These are phyloP conservation scores for Meandrina meandrites DNA, from an alignment of 92 coral and sea anemone species.

Conservation along the genomic window DNA sequence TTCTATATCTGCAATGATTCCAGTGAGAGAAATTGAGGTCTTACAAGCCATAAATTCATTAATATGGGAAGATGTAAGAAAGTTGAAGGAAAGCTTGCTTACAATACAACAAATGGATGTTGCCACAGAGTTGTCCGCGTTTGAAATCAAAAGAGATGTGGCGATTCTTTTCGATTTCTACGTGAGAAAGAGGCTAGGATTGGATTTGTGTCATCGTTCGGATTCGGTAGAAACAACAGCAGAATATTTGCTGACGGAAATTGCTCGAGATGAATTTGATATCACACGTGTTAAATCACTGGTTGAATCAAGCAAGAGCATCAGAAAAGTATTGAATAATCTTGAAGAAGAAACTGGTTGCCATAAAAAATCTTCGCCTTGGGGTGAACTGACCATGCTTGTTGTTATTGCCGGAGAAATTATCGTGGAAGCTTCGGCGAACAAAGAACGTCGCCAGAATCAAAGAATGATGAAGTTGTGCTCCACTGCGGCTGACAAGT, in stretches of 20 bases:
- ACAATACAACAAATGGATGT: background rate
- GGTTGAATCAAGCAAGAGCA: background rate
- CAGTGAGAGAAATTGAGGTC: background rate
- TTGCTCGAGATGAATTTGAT: background rate
- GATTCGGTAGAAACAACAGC: background rate
- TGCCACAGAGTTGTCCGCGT: background rate
- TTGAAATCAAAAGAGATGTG: constrained; percentile 20
- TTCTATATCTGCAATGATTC: background rate
- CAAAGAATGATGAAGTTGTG: background rate
- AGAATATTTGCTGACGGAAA: background rate
- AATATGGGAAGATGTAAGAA: constrained; percentile 13
- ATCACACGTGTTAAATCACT: background rate
- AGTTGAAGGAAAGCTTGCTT: constrained; percentile 19
- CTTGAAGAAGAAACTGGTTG: constrained; percentile 10
- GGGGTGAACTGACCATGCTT: constrained; percentile 13
- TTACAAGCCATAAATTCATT: background rate
- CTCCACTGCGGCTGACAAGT: background rate
- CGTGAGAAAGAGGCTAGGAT: background rate
- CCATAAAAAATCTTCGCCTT: background rate
- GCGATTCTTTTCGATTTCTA: constrained; percentile 8
- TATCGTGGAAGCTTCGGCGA: background rate
- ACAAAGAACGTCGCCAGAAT: background rate
- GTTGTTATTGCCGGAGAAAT: constrained; percentile 25
- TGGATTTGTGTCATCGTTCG: background rate
- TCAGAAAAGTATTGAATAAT: background rate